phyloP scores from a whole-genome alignment of 1,140 invertebrate species.

The Pachypeltis micranthus region DNA sequence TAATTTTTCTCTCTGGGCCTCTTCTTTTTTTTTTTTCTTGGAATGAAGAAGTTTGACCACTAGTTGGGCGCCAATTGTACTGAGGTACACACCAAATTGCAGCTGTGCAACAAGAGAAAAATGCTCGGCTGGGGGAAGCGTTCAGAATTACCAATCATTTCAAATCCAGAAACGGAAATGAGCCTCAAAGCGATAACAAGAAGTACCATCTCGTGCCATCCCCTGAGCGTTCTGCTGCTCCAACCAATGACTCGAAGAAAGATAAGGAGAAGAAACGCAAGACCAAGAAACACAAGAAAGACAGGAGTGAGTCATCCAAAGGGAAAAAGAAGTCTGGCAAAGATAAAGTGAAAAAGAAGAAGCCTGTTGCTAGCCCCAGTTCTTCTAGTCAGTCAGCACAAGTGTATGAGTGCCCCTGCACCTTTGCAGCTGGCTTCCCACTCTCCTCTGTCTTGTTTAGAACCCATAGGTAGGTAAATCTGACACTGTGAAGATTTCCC shows the following conservation, averaged over 20 bases:
- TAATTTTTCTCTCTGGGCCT: too few species aligned
- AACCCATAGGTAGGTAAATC: too few species aligned
- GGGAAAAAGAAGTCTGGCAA: constrained; percentile 21
- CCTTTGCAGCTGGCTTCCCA: too few species aligned
- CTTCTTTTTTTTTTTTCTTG: too few species aligned
- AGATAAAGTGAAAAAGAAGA: constrained; percentile 21
- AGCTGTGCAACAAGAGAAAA: constrained; percentile 92
- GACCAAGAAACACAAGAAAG: constrained; percentile 28
- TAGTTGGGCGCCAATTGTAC: too few species aligned
- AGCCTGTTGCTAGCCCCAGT: constrained; percentile 11
- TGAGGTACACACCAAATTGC: constrained; percentile 91
- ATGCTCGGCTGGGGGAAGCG: constrained; percentile 78
- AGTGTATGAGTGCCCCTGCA: too few species aligned
- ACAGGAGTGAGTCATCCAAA: constrained; percentile 24
- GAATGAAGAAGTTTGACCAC: too few species aligned
- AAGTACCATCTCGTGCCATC: constrained; percentile 47
- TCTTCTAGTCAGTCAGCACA: neutral
- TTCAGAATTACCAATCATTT: constrained; percentile 91
- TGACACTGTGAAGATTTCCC: too few species aligned
- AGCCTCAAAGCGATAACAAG: constrained; percentile 31
- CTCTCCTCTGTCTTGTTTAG: too few species aligned
- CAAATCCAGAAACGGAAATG: constrained; percentile 62
- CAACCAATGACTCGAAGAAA: constrained; percentile 20
- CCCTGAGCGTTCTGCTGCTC: constrained; percentile 18
- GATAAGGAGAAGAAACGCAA: constrained; percentile 29